Conservation (phyloP, 2,113 vertebrate species). For the Paedocypris sp. region DNA sequence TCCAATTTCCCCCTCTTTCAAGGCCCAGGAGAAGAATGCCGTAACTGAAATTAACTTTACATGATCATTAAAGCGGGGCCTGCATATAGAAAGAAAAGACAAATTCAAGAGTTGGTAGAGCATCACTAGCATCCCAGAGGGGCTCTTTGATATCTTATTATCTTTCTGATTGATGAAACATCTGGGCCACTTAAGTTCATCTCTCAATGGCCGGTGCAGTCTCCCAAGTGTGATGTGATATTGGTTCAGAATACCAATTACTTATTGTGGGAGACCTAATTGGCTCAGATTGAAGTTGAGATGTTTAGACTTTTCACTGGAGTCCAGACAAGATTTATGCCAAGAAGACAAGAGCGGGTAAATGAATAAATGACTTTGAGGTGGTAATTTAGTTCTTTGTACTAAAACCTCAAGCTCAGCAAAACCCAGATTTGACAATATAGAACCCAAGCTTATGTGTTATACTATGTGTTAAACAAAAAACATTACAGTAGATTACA, state of each 20-base stretch:
- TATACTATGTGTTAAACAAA: too few species aligned
- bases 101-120: constrained; percentile 21
- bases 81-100: not conserved
- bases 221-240: constrained; percentile 24
- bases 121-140: constrained; percentile 11
- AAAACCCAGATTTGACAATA: too few species aligned
- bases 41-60: constrained; percentile 30
- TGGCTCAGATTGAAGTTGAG: constrained; percentile 47
- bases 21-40: constrained; percentile 23
- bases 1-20: constrained; percentile 41
- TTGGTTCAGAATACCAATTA: constrained; percentile 43
- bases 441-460: too few species aligned
- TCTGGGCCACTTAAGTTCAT: constrained; percentile 36
- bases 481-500: too few species aligned
- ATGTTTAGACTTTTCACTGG: constrained; percentile 36
- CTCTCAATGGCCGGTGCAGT: constrained; percentile 24
- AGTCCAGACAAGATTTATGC: constrained; percentile 31
- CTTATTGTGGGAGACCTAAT: constrained; percentile 38
- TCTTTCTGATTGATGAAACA: constrained; percentile 45
- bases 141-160: constrained; percentile 41
- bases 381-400: too few species aligned
- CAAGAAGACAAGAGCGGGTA: constrained; percentile 10
- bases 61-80: constrained; percentile 27
- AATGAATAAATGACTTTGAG: constrained; percentile 42
- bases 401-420: too few species aligned